Percentiles rank a stretch among this genome's conserved stretches.
Conservation (phyloP, 2,797 vertebrate genomes). For the Rhyacichthys aspro region DNA sequence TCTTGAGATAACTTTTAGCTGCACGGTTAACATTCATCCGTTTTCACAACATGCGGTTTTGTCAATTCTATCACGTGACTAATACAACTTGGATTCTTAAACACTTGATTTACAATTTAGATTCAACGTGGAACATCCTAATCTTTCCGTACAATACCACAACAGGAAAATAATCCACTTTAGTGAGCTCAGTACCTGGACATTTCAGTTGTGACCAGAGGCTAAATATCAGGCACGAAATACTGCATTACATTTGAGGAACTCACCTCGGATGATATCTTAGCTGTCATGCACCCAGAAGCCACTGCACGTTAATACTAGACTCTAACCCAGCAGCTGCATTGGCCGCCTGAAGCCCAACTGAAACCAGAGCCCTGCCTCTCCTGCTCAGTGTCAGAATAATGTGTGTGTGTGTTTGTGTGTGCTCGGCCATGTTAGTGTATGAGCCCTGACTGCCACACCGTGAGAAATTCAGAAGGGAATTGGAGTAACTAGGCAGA, state of each 20-base stretch:
- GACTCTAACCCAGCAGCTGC: constrained; percentile 65
- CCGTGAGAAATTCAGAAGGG: constrained; percentile 62
- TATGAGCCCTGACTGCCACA: constrained; percentile 48
- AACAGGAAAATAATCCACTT: constrained; percentile 11
- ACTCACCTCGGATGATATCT: constrained; percentile 72
- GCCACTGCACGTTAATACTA: constrained; percentile 68
- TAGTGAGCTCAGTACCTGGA: constrained; percentile 13
- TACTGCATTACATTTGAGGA: constrained; percentile 37
- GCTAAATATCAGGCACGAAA: constrained; percentile 38
- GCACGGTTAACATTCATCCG: constrained; percentile 1
- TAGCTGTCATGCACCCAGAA: constrained; percentile 56
- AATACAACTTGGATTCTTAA: no score
- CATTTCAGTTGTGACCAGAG: constrained; percentile 11
- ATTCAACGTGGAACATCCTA: no score
- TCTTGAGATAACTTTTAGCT: constrained; percentile 51
- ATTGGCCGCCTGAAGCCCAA: constrained; percentile 67
- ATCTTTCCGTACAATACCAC: background rate
- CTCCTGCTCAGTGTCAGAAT: constrained; percentile 61
- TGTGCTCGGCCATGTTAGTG: constrained; percentile 44
- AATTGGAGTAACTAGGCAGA: constrained; percentile 67
- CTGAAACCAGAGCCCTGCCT: constrained; percentile 81
- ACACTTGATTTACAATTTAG: no score
- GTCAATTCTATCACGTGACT: no score
- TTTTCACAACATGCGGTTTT: no score
- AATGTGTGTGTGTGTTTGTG: constrained; percentile 43